Evolutionary conservation across 1,140 invertebrate genomes (phyloP).

Genomic region (Drosophila micromelanica): DNA sequence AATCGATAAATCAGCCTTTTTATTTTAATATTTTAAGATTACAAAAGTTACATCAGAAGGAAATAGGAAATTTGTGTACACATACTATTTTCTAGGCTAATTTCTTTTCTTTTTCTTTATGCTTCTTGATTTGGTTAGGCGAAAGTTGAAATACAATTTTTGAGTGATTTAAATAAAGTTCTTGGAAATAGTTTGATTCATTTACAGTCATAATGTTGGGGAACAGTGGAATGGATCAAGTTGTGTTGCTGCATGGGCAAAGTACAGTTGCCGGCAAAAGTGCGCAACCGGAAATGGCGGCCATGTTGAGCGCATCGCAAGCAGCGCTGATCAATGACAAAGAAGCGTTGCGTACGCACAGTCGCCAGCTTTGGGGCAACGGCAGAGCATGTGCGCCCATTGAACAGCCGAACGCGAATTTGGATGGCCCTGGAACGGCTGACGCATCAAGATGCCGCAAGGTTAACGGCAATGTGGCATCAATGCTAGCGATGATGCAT

Average conservation of each 20-base stretch:
- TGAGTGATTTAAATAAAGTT: too few relatives aligned
- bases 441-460: constrained; percentile 59
- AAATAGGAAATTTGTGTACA: too few relatives aligned
- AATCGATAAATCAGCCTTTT: too few relatives aligned
- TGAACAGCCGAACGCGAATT: constrained; percentile 29
- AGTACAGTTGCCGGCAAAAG: constrained; percentile 13
- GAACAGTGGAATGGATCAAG: too few relatives aligned
- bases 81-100: too few relatives aligned
- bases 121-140: too few relatives aligned
- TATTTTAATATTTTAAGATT: too few relatives aligned
- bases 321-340: constrained; percentile 16
- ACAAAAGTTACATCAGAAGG: too few relatives aligned
- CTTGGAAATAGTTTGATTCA: too few relatives aligned
- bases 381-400: constrained; percentile 22
- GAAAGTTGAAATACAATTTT: too few relatives aligned
- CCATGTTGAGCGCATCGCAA: constrained; percentile 1
- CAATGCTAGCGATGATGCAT: constrained; percentile 60
- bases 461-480: constrained; percentile 12
- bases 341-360: not conserved
- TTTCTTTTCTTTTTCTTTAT: too few relatives aligned
- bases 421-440: constrained; percentile 49
- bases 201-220: too few relatives aligned
- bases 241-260: not conserved
- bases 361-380: not conserved
- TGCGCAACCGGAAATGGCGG: constrained; percentile 19